These are phyloP conservation scores for Varanus komodoensis DNA, from an alignment of 2,113 vertebrate species.

Conservation along the genomic window DNA sequence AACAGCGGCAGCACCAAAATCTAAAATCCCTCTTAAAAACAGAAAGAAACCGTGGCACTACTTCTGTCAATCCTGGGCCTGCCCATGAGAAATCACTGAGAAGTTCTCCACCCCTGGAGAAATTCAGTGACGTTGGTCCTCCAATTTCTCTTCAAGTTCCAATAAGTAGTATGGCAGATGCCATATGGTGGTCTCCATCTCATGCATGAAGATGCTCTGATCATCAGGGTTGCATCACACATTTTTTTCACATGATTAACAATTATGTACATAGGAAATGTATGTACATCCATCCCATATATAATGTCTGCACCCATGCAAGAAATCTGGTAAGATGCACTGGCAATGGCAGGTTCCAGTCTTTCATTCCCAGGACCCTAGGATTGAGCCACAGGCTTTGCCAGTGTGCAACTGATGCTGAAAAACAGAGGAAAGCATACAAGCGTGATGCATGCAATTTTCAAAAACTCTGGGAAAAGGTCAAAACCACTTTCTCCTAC, in stretches of 20 bases:
- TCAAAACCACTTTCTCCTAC: no score
- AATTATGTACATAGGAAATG: neutral
- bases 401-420: neutral
- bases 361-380: neutral
- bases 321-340: neutral
- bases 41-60: no score
- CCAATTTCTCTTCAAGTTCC: no score
- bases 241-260: neutral
- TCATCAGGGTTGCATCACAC: neutral
- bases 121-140: no score
- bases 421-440: neutral
- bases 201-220: neutral
- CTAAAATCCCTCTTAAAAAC: no score
- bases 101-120: no score
- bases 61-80: no score
- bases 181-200: neutral
- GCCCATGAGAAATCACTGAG: no score
- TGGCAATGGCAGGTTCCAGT: neutral
- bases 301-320: neutral
- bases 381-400: neutral
- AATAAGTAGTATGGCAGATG: neutral
- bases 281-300: neutral
- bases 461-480: no score
- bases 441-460: no score
- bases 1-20: no score